Conservation (phyloP, 2,888 invertebrate species). For the Drosophila mercatorum region DNA sequence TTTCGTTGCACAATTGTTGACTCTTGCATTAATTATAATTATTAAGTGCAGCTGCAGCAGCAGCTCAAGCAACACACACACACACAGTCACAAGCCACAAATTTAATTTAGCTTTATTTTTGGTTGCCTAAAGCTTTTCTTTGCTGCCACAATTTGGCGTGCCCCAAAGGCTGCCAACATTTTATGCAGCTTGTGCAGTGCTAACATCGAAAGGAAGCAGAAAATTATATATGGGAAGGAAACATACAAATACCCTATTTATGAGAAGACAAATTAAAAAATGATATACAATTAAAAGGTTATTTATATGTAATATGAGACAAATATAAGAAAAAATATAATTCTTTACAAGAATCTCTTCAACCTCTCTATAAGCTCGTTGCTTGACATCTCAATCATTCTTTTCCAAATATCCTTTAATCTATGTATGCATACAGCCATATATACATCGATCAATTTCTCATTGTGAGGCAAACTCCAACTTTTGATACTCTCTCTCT, state of each 20-base stretch:
- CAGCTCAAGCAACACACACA: conserved; percentile 23
- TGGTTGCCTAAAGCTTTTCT: conserved; percentile 18
- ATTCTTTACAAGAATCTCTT: no score
- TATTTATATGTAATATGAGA: no score
- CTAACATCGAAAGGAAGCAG: conserved; percentile 8
- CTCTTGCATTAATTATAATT: conserved; percentile 70
- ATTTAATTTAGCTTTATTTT: conserved; percentile 49
- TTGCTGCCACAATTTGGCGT: conserved; percentile 19
- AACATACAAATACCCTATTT: neutral
- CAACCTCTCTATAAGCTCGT: no score
- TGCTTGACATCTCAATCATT: no score
- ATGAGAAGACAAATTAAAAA: no score
- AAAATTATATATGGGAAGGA: neutral
- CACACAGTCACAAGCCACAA: conserved; percentile 25
- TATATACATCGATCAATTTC: no score
- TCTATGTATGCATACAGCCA: no score
- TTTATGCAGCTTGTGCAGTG: conserved; percentile 46
- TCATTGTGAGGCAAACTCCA: no score
- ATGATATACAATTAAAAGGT: no score
- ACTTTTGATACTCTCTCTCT: no score
- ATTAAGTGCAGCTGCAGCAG: conserved; percentile 53
- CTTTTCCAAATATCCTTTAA: no score
- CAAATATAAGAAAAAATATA: no score
- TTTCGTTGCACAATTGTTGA: conserved; percentile 58
- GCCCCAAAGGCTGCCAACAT: conserved; percentile 43